Percentiles rank a stretch among this genome's conserved stretches.
These are phyloP conservation scores for Huso huso DNA, from an alignment of 2,797 vertebrate species.

Conservation along the genomic window DNA sequence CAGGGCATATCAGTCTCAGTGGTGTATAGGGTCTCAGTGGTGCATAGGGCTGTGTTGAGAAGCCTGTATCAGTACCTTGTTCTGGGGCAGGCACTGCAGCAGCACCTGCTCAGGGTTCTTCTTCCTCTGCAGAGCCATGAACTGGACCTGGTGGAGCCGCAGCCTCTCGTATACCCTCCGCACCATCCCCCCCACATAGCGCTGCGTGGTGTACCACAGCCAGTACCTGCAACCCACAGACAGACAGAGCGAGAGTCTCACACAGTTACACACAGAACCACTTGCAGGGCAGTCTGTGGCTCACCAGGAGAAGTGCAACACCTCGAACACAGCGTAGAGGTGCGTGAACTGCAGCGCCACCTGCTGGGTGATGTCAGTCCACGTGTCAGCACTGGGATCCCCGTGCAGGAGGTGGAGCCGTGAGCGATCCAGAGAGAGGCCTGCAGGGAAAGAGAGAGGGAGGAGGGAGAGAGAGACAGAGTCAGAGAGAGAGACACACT, in stretches of 20 bases:
- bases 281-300: conserved; percentile 20
- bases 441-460: conserved; percentile 44
- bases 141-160: conserved; percentile 86
- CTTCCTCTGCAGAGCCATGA: conserved; percentile 83
- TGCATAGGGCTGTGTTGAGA: background rate
- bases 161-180: conserved; percentile 80
- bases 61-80: conserved; percentile 60
- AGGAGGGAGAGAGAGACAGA: conserved; percentile 53
- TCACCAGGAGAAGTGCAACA: conserved; percentile 93
- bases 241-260: conserved; percentile 8
- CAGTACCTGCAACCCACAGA: conserved; percentile 73
- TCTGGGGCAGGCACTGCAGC: conserved; percentile 82
- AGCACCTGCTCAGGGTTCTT: conserved; percentile 83
- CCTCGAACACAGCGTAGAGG: conserved; percentile 81
- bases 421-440: conserved; percentile 71
- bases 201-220: conserved; percentile 90
- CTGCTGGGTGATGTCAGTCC: conserved; percentile 85
- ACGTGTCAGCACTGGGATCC: conserved; percentile 66
- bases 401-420: conserved; percentile 74
- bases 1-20: too few species aligned
- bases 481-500: conserved; percentile 15
- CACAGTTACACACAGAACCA: background rate
- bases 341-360: conserved; percentile 80
- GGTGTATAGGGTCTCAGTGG: too few species aligned
- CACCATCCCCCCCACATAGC: conserved; percentile 72